These are phyloP conservation scores for Drosophila nr. perissopoda DNA, from an alignment of 2,888 invertebrate species.

Conservation along the genomic window DNA sequence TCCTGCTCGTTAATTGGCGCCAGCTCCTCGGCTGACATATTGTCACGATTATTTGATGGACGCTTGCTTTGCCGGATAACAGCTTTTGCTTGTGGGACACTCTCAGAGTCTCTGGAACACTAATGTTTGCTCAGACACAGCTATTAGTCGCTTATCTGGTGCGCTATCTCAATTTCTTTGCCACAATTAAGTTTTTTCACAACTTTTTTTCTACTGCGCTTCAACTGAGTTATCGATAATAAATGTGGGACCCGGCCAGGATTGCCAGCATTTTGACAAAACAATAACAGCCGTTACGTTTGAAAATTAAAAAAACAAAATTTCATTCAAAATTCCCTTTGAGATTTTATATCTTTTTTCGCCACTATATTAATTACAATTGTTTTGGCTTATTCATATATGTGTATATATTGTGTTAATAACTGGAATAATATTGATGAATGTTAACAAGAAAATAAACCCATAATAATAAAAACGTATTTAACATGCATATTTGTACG, in stretches of 20 bases:
- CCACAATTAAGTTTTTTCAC: conserved; percentile 49
- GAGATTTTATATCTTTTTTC: not conserved
- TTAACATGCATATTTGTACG: conserved; percentile 9
- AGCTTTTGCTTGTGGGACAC: not conserved
- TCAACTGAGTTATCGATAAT: conserved; percentile 50
- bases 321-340: not conserved
- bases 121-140: not conserved
- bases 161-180: conserved; percentile 16
- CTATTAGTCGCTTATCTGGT: conserved; percentile 14
- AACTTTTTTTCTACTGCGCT: conserved; percentile 54
- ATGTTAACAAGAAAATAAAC: conserved; percentile 67
- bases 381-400: conserved; percentile 8
- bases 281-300: conserved; percentile 29
- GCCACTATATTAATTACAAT: not conserved
- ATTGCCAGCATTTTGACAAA: conserved; percentile 13
- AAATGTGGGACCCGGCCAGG: conserved; percentile 11
- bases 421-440: conserved; percentile 57
- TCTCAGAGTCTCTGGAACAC: not conserved
- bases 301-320: conserved; percentile 13
- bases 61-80: not conserved
- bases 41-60: conserved; percentile 49
- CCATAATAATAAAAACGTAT: conserved; percentile 30
- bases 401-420: conserved; percentile 52
- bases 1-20: conserved; percentile 88
- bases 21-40: conserved; percentile 83